A percentile compares a stretch with the other conserved stretches of the same genome.
Evolutionary conservation across 2,888 invertebrate genomes (phyloP).

Genomic region (Iselma pallidipennis): DNA sequence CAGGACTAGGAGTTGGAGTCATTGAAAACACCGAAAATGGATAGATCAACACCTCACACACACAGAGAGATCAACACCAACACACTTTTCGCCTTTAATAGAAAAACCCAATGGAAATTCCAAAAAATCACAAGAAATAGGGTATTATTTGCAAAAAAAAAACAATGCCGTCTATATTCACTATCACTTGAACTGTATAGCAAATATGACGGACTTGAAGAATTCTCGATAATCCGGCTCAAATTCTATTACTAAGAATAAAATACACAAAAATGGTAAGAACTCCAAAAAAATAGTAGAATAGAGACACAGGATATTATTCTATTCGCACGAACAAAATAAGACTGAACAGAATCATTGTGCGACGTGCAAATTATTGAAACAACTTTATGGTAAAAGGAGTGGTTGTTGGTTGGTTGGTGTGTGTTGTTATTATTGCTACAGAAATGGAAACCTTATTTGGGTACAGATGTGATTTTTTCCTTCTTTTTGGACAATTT

Average conservation of each 20-base stretch:
- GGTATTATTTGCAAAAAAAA: constrained; percentile 8
- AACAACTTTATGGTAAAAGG: constrained; percentile 19
- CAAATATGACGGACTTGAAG: neutral
- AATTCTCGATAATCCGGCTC: constrained; percentile 12
- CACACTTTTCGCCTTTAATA: constrained; percentile 40
- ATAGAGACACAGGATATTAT: constrained; percentile 22
- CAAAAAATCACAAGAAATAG: constrained; percentile 13
- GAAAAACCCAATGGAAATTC: too few relatives aligned
- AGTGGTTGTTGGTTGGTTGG: constrained; percentile 24
- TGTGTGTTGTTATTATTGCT: too few relatives aligned
- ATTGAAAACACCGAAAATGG: constrained; percentile 50
- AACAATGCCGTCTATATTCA: constrained; percentile 13
- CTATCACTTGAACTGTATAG: constrained; percentile 9
- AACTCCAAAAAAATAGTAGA: constrained; percentile 21
- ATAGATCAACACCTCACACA: constrained; percentile 38
- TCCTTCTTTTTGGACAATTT: too few relatives aligned
- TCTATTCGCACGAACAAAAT: constrained; percentile 9
- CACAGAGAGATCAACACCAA: constrained; percentile 44
- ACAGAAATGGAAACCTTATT: constrained; percentile 29
- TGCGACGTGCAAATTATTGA: constrained; percentile 27
- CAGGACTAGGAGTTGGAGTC: constrained; percentile 34
- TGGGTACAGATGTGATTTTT: constrained; percentile 18
- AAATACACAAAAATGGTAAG: too few relatives aligned
- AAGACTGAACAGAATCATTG: constrained; percentile 14
- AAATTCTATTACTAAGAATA: constrained; percentile 27